Evolutionary conservation across 2,113 vertebrate species (phyloP), one percentile per base, ranked within the genome.

Genomic region (Tenrec ecaudatus): DNA sequence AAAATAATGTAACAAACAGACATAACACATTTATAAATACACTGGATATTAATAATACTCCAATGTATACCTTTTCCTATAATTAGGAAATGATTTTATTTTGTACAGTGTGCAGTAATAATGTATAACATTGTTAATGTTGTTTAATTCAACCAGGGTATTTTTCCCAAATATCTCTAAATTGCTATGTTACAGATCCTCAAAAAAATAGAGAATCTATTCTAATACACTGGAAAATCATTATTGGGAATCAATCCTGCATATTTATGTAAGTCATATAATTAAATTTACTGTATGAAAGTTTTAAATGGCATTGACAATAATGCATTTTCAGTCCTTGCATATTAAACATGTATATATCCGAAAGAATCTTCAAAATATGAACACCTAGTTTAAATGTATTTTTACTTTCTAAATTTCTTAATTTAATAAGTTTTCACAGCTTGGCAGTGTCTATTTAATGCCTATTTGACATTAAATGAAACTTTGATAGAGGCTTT

Each of bases 101-200:
- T 53, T 53, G 9, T 53, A 53, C 47, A 10, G 12, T 53, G 47
- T 53, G 9, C 47, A 53, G 47, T 53, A 53, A 12, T 12, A 53
- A 53, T 53, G 47, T 53, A 53, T 53, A 53, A 53, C 47, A 12
- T 53, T 53, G 1, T 62, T 62, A 22, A 22, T 7, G 23, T 71
- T 85, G 40, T 53, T 53, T 53, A 53, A 53, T 14, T 53, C 47
- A 53, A 53, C 12, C 1, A 53, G 47, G 11, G 12, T 53, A 53
- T 53, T 53, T 53, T 40, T 88, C 57, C 86, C 82, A 90, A 71
- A 40, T 68, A 82, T 82, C 77, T 85, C 33, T 69, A 43, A 95
- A 89, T 25, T 73, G 33, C 4, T 87, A 85, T 36, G 2, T 5
- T 77, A 19, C 68, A n/a, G 73, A 78, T 62, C 19, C 17, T 62